These are phyloP conservation scores for Sebastes ruberrimus DNA, from an alignment of 2,797 vertebrate species.

Conservation along the genomic window DNA sequence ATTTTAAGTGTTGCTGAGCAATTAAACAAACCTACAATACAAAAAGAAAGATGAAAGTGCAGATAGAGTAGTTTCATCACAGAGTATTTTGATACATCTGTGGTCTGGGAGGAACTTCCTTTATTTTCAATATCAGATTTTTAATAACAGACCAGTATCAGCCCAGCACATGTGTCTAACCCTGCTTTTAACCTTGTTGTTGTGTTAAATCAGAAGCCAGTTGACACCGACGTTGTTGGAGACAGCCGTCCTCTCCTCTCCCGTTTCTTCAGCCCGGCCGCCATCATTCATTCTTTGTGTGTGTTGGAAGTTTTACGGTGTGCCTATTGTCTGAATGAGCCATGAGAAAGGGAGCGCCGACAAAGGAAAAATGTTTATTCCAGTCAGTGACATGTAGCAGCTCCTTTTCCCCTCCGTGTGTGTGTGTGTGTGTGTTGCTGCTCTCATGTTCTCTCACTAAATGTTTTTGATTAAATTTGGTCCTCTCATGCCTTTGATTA, in stretches of 20 bases:
- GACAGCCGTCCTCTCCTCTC: slow-evolving; percentile 13
- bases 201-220: not conserved
- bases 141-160: not conserved
- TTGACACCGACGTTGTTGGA: not conserved
- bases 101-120: not conserved
- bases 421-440: not conserved
- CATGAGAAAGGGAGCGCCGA: slow-evolving; percentile 28
- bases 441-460: slow-evolving; percentile 44
- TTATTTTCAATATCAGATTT: slow-evolving; percentile 10
- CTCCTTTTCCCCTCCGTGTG: slow-evolving; percentile 11
- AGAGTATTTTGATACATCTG: slow-evolving; percentile 14
- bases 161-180: not conserved
- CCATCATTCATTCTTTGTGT: slow-evolving; percentile 8
- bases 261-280: slow-evolving; percentile 1
- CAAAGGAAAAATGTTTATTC: slow-evolving; percentile 55
- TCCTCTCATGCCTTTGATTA: slow-evolving; percentile 69
- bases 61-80: not conserved
- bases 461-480: slow-evolving; percentile 58
- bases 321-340: slow-evolving; percentile 51
- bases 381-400: slow-evolving; percentile 51
- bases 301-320: slow-evolving; percentile 52
- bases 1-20: not conserved
- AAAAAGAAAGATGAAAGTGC: not conserved
- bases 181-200: slow-evolving; percentile 8
- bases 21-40: not conserved